Percentiles rank a stretch among this genome's conserved stretches.
These are phyloP conservation scores for Turnix velox DNA, from an alignment of 2,113 vertebrate genomes.

Conservation along the genomic window DNA sequence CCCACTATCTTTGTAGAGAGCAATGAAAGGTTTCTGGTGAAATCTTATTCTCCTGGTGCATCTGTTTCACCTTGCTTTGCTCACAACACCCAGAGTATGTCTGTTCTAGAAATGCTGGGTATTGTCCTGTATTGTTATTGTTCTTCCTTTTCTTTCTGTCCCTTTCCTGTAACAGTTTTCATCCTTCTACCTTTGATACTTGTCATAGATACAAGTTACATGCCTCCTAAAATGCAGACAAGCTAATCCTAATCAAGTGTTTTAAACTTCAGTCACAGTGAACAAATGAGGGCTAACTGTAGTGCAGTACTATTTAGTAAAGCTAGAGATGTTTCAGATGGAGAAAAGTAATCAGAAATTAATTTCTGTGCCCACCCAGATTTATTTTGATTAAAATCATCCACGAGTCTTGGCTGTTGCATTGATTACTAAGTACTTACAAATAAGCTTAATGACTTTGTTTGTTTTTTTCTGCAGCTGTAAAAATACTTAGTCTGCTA, in stretches of 20 bases:
- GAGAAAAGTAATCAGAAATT: neutral
- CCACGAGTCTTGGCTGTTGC: conserved; percentile 45
- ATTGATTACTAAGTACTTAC: conserved; percentile 61
- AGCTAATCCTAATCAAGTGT: neutral
- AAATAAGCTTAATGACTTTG: conserved; percentile 68
- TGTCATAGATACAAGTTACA: neutral
- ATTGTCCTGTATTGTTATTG: neutral
- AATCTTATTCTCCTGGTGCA: neutral
- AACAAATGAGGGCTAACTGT: neutral
- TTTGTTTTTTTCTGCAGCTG: conserved; percentile 51
- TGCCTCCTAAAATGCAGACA: neutral
- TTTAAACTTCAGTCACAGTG: neutral
- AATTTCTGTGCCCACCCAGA: conserved; percentile 47
- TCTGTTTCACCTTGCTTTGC: neutral
- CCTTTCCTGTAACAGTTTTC: neutral
- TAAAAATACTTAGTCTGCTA: conserved; percentile 51
- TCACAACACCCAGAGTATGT: neutral
- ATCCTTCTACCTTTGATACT: neutral
- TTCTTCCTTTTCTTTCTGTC: neutral
- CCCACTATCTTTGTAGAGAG: neutral
- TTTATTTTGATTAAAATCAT: conserved; percentile 72
- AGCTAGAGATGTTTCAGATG: conserved; percentile 1
- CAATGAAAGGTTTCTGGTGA: no score
- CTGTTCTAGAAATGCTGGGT: neutral
- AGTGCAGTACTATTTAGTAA: neutral